Evolutionary conservation across 2,888 invertebrate species (phyloP), one percentile per base, ranked within the genome.

Genomic region (Chloromyia formosa): DNA sequence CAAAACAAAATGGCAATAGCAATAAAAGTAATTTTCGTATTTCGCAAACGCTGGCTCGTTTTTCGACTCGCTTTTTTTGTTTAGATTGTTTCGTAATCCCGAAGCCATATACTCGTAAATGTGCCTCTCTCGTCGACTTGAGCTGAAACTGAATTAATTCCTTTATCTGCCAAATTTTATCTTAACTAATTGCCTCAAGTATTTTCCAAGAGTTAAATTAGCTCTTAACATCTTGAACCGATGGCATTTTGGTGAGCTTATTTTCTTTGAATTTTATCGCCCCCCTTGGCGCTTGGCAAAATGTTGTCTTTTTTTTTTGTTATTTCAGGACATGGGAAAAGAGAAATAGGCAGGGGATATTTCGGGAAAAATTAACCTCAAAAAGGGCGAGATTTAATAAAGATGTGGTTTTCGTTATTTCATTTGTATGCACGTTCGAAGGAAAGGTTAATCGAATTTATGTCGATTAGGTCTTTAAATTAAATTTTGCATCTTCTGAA

Each of bases 171-270:
- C 45, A 49, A 49, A 73, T 73, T 73, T 73, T 61, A 61, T 61
- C 73, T 61, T 61, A 61, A 73, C 73, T 73, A 73, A 73, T 73
- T 73, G 73, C 73, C 61, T 61, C 60, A 61, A 73, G 73, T 73
- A 73, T 73, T 73, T 71, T 71, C 71, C 73, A 73, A 73, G 73
- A 73, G 73, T 61, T 73, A 73, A 73, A 73, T 73, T 73, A 73
- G 60, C 73, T 73, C 42, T 73, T 73, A 60, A 73, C 73, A 73
- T 73, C 42, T 73, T 71, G 71, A 71, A 71, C 58, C 20, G 58
- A 40, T 7, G 40, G 40, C 71, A 71, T 71, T 56, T 56, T n/a
- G 27, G 27, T 35, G 42, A 71, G 71, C 56, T 71, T 56, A 71
- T 58, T 58, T 71, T 71, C 58, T 18, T 42, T 56, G 56, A 45